Evolutionary conservation across 2,113 vertebrate species (phyloP), one percentile per base, ranked within the genome.

Genomic region (Oreochromis aureus): DNA sequence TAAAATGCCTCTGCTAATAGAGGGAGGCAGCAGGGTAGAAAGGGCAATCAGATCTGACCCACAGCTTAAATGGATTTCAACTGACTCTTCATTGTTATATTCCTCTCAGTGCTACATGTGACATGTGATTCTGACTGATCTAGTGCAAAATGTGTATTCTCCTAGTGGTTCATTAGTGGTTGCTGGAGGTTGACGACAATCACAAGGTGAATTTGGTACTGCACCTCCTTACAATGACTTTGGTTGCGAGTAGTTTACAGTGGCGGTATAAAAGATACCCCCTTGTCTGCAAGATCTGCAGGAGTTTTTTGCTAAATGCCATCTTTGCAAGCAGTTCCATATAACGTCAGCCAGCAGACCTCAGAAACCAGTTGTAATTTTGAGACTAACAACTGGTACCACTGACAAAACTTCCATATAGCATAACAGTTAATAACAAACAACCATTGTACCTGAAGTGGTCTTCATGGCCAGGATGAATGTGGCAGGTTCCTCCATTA

Each of bases 401-500:
- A 2, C 6, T 39, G 34, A 22, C 0, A 0, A 76, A 76, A 51
- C 24, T 0, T 76, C 16, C 18, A 18, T 0, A 19, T 78, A 48
- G 44, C 71, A 1, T 0, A 48, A 51, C 16, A 76, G 10, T 32
- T 32, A 51, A 0, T 27, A 53, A 58, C 2, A 22, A 27, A 46
- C 56, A 2, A 2, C 10, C 2, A 2, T 9, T 53, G 84, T 98
- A 99, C 99, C 98, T 99, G 97, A 98, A 99, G 84, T 97, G 97
- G 39, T 97, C 98, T 84, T 97, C 97, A 83, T 95, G 96, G 89
- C 94, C 95, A 5, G 97, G 96, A 0, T 95, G 97, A 71, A 98
- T 96, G 93, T 98, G 98, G 92, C 98, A 99, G 66, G 98, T 99
- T 79, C 97, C 98, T 94, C 98, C 98, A 2, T 98, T 98, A 85